These are phyloP conservation scores for Argyrosomus regius DNA, from an alignment of 2,797 vertebrate species.

Conservation along the genomic window DNA sequence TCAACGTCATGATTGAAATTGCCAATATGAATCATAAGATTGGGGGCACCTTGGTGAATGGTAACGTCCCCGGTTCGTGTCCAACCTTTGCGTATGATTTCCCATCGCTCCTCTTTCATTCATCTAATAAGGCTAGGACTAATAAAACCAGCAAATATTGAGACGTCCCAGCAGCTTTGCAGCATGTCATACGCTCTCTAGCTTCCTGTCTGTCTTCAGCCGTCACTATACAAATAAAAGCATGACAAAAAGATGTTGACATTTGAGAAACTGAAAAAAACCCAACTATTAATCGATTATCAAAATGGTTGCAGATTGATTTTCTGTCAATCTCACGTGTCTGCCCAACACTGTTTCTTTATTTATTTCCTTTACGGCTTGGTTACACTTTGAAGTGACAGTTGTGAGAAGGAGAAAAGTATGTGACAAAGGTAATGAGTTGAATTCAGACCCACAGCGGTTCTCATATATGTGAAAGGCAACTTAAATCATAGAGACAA, in stretches of 20 bases:
- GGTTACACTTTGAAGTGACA: constrained; percentile 5
- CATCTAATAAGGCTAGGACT: background rate
- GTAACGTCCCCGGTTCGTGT: too few species aligned
- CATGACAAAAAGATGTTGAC: background rate
- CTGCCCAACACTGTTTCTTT: background rate
- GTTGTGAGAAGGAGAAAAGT: constrained; percentile 7
- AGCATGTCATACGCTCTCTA: too few species aligned
- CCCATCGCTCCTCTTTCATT: background rate
- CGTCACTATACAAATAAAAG: too few species aligned
- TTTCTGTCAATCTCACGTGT: background rate
- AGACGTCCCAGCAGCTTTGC: too few species aligned
- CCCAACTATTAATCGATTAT: background rate
- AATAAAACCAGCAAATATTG: background rate
- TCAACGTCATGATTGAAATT: background rate
- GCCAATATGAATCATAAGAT: background rate
- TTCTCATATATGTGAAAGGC: constrained; percentile 3
- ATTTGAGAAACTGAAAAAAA: background rate
- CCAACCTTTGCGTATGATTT: background rate
- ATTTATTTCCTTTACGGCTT: constrained; percentile 2
- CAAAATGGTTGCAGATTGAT: background rate
- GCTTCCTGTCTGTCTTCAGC: too few species aligned
- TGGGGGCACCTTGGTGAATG: background rate
- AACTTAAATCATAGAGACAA: constrained; percentile 38
- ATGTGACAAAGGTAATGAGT: constrained; percentile 30
- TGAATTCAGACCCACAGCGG: constrained; percentile 18